A percentile compares a stretch with the other conserved stretches of the same genome.
Evolutionary conservation across 2,888 invertebrate species (phyloP).

Genomic region (Metopia argyrocephala): DNA sequence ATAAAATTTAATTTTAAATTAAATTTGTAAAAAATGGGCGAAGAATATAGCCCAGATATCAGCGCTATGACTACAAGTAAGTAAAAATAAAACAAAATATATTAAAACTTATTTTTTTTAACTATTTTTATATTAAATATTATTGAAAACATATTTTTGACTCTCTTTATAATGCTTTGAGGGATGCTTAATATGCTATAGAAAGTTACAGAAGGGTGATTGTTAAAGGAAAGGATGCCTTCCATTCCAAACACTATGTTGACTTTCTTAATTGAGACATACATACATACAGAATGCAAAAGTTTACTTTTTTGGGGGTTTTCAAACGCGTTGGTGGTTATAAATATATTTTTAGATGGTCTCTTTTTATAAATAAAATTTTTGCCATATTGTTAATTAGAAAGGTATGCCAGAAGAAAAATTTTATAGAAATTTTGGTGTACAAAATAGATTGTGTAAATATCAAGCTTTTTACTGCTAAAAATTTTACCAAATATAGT

Average conservation of each 20-base stretch:
- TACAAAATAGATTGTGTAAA: background rate
- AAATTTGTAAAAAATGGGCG: conserved; percentile 73
- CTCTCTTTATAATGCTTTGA: too few species aligned
- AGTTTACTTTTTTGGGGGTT: background rate
- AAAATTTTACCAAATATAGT: too few species aligned
- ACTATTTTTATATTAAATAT: too few species aligned
- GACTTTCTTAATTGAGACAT: background rate
- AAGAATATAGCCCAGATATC: conserved; percentile 76
- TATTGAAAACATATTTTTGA: too few species aligned
- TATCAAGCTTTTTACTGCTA: too few species aligned
- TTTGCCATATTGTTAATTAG: conserved; percentile 7
- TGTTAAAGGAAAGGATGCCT: too few species aligned
- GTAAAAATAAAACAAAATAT: conserved; percentile 49
- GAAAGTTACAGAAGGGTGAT: too few species aligned
- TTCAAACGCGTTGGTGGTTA: conserved; percentile 1
- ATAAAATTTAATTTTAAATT: background rate
- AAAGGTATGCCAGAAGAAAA: background rate
- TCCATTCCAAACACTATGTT: too few species aligned
- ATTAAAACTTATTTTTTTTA: too few species aligned
- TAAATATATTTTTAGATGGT: background rate
- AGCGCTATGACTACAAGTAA: conserved; percentile 77
- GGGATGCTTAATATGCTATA: too few species aligned
- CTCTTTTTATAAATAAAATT: background rate
- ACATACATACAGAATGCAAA: background rate
- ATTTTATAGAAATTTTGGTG: background rate